These are phyloP conservation scores for Andrena trimmerana DNA, from an alignment of 2,888 invertebrate genomes.

Conservation along the genomic window DNA sequence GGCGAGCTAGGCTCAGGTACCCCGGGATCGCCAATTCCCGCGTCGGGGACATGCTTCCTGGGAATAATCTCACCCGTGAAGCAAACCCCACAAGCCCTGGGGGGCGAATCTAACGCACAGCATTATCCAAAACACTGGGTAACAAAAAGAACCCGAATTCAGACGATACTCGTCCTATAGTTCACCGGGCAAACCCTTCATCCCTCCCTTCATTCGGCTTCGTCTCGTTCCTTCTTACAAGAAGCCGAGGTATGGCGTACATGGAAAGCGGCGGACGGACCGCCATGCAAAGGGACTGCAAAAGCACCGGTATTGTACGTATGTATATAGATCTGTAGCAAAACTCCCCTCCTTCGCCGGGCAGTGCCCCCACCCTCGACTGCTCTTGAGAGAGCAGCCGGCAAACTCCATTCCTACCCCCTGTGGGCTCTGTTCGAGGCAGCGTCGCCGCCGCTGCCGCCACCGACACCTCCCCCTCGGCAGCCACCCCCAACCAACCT, in stretches of 20 bases:
- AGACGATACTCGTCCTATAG: too few species aligned
- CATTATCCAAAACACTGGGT: too few species aligned
- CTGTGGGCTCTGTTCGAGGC: conserved; percentile 29
- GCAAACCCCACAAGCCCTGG: too few species aligned
- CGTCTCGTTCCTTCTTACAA: conserved; percentile 41
- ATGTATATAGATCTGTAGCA: conserved; percentile 57
- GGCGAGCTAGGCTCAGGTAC: too few species aligned
- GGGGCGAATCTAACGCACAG: too few species aligned
- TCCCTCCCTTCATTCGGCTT: neutral
- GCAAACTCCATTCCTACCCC: conserved; percentile 65
- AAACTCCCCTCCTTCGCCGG: conserved; percentile 31
- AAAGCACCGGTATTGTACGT: conserved; percentile 57
- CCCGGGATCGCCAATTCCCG: too few species aligned
- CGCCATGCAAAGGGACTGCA: conserved; percentile 53
- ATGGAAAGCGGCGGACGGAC: conserved; percentile 26
- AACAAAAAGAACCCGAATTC: too few species aligned
- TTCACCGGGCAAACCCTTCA: too few species aligned
- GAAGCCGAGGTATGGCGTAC: conserved; percentile 31
- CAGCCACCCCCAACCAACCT: conserved; percentile 63
- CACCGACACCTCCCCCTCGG: conserved; percentile 49
- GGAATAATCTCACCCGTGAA: too few species aligned
- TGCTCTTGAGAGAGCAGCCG: conserved; percentile 64
- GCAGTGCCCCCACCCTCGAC: conserved; percentile 28
- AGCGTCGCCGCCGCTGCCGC: conserved; percentile 44
- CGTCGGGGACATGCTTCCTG: too few species aligned